Conservation (phyloP, 2,113 vertebrate species). For the Oryzias javanicus region DNA sequence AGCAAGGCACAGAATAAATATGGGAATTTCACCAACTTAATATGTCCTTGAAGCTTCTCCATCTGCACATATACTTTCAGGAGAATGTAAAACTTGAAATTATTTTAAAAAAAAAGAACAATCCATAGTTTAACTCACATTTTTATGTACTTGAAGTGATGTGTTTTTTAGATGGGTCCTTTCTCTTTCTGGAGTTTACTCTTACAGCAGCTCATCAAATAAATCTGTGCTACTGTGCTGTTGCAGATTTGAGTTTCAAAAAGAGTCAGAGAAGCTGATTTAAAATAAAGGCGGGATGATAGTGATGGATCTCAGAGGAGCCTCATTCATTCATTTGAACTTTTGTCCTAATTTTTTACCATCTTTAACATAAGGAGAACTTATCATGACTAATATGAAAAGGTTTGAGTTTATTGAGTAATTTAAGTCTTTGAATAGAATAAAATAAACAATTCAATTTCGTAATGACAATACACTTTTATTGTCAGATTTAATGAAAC, state of each 20-base stretch:
- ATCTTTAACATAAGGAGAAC: slow-evolving; percentile 6
- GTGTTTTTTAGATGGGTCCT: not conserved
- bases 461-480: too few species aligned
- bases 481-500: too few species aligned
- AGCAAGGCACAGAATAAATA: too few species aligned
- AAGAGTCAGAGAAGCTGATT: slow-evolving; percentile 1
- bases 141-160: not conserved
- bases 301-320: slow-evolving; percentile 28
- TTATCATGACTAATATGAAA: not conserved
- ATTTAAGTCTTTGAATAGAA: not conserved
- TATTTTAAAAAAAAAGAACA: not conserved
- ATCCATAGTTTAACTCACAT: not conserved
- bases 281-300: slow-evolving; percentile 36
- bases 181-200: not conserved
- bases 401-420: not conserved
- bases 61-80: not conserved
- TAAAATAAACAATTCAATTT: too few species aligned
- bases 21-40: too few species aligned
- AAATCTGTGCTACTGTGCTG: not conserved
- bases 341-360: slow-evolving; percentile 22
- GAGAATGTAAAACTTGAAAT: not conserved
- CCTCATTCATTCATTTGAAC: slow-evolving; percentile 39
- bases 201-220: not conserved
- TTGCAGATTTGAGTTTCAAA: not conserved
- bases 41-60: too few species aligned